These are phyloP conservation scores for Ceyx melanurus DNA, from an alignment of 2,113 vertebrate genomes.

Conservation along the genomic window DNA sequence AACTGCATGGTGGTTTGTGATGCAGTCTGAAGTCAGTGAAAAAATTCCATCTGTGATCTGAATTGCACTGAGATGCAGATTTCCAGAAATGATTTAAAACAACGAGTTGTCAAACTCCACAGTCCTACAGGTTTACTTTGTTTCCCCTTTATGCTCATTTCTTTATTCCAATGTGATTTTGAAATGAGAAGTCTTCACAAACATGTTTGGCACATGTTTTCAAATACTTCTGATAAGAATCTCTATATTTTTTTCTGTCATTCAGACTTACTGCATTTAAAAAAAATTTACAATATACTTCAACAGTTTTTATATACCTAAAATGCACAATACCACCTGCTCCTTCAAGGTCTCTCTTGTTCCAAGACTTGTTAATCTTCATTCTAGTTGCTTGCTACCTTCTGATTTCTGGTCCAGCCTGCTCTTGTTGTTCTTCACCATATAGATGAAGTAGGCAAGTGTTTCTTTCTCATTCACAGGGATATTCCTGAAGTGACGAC, in stretches of 20 bases:
- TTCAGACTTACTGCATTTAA: conserved; percentile 60
- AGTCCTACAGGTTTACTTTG: conserved; percentile 39
- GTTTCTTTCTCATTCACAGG: conserved; percentile 98
- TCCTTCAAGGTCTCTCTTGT: conserved; percentile 14
- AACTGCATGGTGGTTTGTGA: not conserved
- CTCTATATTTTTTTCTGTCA: conserved; percentile 67
- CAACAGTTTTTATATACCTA: conserved; percentile 65
- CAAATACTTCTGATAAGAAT: conserved; percentile 63
- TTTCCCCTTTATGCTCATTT: conserved; percentile 50
- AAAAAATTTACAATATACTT: conserved; percentile 70
- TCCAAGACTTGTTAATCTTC: conserved; percentile 30
- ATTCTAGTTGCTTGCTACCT: conserved; percentile 88
- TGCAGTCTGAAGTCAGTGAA: conserved; percentile 7
- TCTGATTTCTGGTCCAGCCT: conserved; percentile 95
- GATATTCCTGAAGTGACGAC: conserved; percentile 98
- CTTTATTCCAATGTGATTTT: conserved; percentile 45
- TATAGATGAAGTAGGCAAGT: conserved; percentile 97
- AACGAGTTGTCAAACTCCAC: conserved; percentile 9
- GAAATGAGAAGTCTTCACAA: conserved; percentile 70
- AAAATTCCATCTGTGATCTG: conserved; percentile 22
- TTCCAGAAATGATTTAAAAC: conserved; percentile 51
- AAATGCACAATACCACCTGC: conserved; percentile 57
- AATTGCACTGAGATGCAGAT: conserved; percentile 40
- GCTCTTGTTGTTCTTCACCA: conserved; percentile 98
- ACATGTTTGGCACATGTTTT: conserved; percentile 66